These are phyloP conservation scores for Ctenoplectra terminalis DNA, from an alignment of 1,140 invertebrate genomes.

Conservation along the genomic window DNA sequence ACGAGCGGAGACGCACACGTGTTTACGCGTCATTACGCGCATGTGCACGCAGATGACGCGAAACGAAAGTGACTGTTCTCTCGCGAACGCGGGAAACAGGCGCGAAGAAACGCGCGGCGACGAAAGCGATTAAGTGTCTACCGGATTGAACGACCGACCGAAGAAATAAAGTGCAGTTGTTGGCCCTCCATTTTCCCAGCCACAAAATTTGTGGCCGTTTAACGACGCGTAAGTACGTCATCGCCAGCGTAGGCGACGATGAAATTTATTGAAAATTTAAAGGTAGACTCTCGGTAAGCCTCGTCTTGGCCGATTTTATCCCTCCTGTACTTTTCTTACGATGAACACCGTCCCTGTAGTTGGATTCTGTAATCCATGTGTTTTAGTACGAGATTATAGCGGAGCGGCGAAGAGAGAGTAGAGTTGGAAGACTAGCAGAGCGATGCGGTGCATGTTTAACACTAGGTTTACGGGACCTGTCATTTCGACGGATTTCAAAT, in stretches of 20 bases:
- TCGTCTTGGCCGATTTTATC: too few species aligned
- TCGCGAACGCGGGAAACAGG: not conserved
- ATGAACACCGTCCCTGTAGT: too few species aligned
- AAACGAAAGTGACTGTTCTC: constrained; percentile 28
- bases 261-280: not conserved
- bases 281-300: too few species aligned
- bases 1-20: constrained; percentile 6
- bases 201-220: not conserved
- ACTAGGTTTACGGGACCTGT: too few species aligned
- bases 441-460: too few species aligned
- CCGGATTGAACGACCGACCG: not conserved
- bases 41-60: constrained; percentile 38
- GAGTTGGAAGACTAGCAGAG: too few species aligned
- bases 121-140: constrained; percentile 8
- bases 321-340: too few species aligned
- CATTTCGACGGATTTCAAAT: too few species aligned
- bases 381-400: too few species aligned
- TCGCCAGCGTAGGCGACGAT: not conserved
- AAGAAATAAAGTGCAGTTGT: constrained; percentile 11
- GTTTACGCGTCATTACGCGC: constrained; percentile 45
- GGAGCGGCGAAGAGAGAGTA: too few species aligned
- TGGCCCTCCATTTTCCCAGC: not conserved
- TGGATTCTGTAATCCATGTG: too few species aligned
- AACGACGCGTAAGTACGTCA: not conserved
- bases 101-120: not conserved